These are phyloP conservation scores for Chloromyia formosa DNA, from an alignment of 2,888 invertebrate genomes.

Conservation along the genomic window DNA sequence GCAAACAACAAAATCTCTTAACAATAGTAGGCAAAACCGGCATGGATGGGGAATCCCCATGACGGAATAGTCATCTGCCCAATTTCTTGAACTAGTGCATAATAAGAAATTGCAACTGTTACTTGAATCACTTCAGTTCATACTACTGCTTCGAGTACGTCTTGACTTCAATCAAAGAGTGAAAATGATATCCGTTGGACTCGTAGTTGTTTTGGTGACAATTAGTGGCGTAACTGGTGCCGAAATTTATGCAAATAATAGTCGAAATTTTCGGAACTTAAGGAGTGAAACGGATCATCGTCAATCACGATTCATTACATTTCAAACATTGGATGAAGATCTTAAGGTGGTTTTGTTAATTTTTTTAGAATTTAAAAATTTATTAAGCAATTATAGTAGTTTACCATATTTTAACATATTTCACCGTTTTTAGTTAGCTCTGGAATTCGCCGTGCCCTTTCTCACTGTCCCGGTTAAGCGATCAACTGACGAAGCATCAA, in stretches of 20 bases:
- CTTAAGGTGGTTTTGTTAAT: slow-evolving; percentile 32
- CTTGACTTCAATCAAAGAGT: not conserved
- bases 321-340: slow-evolving; percentile 44
- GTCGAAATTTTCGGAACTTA: not conserved
- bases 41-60: too few relatives aligned
- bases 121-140: too few relatives aligned
- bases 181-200: not conserved
- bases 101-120: too few relatives aligned
- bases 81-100: too few relatives aligned
- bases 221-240: slow-evolving; percentile 2
- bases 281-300: slow-evolving; percentile 32
- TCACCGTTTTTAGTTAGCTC: not conserved
- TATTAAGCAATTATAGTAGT: not conserved
- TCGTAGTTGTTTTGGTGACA: not conserved
- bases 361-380: not conserved
- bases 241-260: slow-evolving; percentile 20
- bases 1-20: too few relatives aligned
- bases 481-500: slow-evolving; percentile 29
- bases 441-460: slow-evolving; percentile 32
- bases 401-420: slow-evolving; percentile 1
- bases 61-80: too few relatives aligned
- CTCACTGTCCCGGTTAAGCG: slow-evolving; percentile 44
- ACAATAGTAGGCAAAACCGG: too few relatives aligned
- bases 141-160: too few relatives aligned
- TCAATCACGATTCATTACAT: slow-evolving; percentile 39